Percentiles rank a stretch among this genome's conserved stretches.
phyloP scores from a whole-genome alignment of 2,888 invertebrate species.

The Xylophagus ater region DNA sequence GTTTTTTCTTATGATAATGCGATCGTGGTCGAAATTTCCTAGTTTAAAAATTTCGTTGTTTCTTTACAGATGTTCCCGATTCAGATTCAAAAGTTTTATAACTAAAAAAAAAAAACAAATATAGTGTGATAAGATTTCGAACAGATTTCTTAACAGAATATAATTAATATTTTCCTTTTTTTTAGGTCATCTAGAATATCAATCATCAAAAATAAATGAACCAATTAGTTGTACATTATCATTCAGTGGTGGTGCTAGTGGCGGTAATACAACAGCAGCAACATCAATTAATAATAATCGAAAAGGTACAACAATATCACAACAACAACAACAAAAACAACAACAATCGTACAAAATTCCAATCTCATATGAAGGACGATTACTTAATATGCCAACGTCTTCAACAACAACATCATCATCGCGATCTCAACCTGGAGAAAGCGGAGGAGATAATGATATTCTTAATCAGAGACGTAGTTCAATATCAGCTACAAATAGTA shows the following conservation, averaged over 20 bases:
- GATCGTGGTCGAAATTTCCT: too few species aligned
- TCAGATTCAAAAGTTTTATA: too few species aligned
- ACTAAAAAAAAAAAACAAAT: too few species aligned
- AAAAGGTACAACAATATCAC: background rate
- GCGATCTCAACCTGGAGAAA: background rate
- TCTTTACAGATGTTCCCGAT: too few species aligned
- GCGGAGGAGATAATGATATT: background rate
- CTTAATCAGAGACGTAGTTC: too few species aligned
- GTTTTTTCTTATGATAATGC: too few species aligned
- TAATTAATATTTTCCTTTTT: conserved; percentile 1
- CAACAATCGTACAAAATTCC: conserved; percentile 19
- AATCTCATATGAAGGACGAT: conserved; percentile 18
- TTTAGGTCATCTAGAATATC: too few species aligned
- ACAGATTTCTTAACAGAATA: too few species aligned
- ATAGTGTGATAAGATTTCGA: too few species aligned
- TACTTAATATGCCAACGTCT: conserved; percentile 11
- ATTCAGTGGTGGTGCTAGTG: conserved; percentile 14
- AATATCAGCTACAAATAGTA: too few species aligned
- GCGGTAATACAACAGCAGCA: background rate
- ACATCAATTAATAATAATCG: conserved; percentile 3
- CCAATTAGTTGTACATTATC: conserved; percentile 21
- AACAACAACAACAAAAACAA: conserved; percentile 1
- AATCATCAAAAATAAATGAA: too few species aligned
- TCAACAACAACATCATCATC: conserved; percentile 8
- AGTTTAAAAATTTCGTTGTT: too few species aligned